Conservation (phyloP, 1,140 invertebrate genomes). For the Lepidurus couesii region DNA sequence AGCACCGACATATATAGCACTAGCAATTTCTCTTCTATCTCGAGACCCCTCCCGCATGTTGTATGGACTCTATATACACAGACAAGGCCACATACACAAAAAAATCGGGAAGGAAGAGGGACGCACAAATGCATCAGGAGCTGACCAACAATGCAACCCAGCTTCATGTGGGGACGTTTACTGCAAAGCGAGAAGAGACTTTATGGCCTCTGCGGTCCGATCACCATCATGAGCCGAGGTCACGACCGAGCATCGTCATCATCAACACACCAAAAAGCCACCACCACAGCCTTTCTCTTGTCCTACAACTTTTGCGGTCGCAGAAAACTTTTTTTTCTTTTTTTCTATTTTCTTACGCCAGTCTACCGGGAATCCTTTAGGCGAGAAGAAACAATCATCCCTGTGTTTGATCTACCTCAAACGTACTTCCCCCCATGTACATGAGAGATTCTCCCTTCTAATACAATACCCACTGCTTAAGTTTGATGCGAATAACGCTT, state of each 20-base stretch:
- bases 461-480: too few species aligned
- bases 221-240: slow-evolving; percentile 6
- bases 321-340: not conserved
- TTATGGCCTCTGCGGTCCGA: slow-evolving; percentile 17
- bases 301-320: not conserved
- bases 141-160: slow-evolving; percentile 1
- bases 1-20: not conserved
- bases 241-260: slow-evolving; percentile 11
- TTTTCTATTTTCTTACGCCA: not conserved
- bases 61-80: not conserved
- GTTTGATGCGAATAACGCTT: too few species aligned
- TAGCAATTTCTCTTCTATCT: not conserved
- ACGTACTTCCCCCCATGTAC: not conserved
- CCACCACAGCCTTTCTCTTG: not conserved
- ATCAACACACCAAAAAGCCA: not conserved
- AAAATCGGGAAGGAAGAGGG: not conserved
- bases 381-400: not conserved
- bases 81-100: not conserved
- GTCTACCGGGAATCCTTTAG: slow-evolving; percentile 1
- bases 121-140: not conserved
- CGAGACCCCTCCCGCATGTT: not conserved
- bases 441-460: too few species aligned
- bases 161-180: slow-evolving; percentile 4
- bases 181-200: slow-evolving; percentile 21
- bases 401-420: not conserved